phyloP scores from a whole-genome alignment of 2,888 invertebrate species.

The Callyntrura sp. region DNA sequence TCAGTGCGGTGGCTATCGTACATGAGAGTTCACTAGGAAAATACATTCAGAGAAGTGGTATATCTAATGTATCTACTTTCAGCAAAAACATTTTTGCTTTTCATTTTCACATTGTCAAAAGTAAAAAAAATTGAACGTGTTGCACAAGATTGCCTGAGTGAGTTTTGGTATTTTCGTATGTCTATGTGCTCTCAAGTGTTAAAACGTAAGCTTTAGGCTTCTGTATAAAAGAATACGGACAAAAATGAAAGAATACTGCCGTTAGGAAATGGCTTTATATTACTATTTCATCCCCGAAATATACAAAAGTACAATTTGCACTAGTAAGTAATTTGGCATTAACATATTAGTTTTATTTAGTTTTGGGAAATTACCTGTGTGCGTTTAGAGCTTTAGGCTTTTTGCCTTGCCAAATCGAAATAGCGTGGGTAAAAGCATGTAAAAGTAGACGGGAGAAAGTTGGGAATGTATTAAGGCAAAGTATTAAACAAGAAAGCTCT shows the following conservation, averaged over 20 bases:
- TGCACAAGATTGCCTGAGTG: background rate
- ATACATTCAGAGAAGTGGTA: background rate
- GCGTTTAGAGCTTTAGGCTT: background rate
- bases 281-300: background rate
- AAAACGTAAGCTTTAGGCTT: too few species aligned
- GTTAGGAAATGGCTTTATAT: slow-evolving; percentile 3
- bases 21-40: background rate
- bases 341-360: slow-evolving; percentile 31
- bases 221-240: too few species aligned
- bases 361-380: slow-evolving; percentile 7
- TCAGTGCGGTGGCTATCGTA: background rate
- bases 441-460: too few species aligned
- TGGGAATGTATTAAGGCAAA: too few species aligned
- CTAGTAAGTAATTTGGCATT: slow-evolving; percentile 13
- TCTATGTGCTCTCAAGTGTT: background rate
- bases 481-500: background rate
- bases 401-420: too few species aligned
- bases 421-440: too few species aligned
- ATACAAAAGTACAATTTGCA: background rate
- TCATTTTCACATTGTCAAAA: slow-evolving; percentile 14
- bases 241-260: too few species aligned
- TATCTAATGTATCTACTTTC: background rate
- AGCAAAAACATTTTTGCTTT: slow-evolving; percentile 12
- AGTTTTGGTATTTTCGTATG: too few species aligned
- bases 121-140: background rate